A percentile compares a stretch with the other conserved stretches of the same genome.
Evolutionary conservation across 2,888 invertebrate species (phyloP).

Genomic region (Epinotia ramella): DNA sequence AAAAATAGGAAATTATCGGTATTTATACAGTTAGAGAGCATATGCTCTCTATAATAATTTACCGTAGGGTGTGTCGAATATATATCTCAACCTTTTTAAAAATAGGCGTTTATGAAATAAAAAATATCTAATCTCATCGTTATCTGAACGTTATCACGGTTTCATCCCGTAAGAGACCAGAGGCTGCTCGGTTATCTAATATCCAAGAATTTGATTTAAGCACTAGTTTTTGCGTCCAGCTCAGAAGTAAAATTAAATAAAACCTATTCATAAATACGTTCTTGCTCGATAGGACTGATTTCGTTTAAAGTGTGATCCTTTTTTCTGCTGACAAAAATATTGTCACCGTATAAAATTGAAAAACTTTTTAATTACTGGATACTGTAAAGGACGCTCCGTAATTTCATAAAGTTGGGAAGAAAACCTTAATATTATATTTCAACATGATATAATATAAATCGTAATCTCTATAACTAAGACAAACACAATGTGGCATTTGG

Average conservation of each 20-base stretch:
- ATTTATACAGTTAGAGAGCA: slow-evolving; percentile 1
- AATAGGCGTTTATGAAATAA: too few relatives aligned
- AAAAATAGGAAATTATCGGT: background rate
- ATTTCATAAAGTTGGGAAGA: background rate
- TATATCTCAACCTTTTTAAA: too few relatives aligned
- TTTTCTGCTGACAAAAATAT: background rate
- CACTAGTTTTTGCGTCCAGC: background rate
- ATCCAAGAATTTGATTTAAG: background rate
- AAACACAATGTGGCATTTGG: background rate
- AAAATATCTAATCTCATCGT: too few relatives aligned
- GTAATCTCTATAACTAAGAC: background rate
- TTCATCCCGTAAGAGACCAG: too few relatives aligned
- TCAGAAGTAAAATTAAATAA: too few relatives aligned
- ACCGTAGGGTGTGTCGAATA: too few relatives aligned
- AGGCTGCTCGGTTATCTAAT: too few relatives aligned
- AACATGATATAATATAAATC: background rate
- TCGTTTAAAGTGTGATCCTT: background rate
- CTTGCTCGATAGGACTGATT: background rate
- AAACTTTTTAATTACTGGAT: slow-evolving; percentile 2
- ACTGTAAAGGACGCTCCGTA: background rate
- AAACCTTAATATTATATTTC: background rate
- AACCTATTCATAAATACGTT: background rate
- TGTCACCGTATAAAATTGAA: background rate
- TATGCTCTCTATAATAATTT: too few relatives aligned
- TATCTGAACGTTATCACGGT: too few relatives aligned